Base-by-base conservation (phyloP, 2,888 invertebrate genomes). In the Pseudococcus viburni region DNA sequence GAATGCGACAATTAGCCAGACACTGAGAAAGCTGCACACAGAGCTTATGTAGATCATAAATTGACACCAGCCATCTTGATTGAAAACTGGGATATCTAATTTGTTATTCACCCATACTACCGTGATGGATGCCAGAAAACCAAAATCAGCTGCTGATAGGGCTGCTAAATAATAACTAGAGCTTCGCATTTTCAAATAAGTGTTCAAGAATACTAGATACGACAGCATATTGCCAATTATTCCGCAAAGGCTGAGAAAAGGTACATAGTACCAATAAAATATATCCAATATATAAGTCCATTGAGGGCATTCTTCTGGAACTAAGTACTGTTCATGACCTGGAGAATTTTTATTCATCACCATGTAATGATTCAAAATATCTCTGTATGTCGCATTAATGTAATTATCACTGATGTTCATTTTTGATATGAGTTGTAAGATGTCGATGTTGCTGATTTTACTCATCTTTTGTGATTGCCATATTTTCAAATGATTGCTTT, bases 1-100 rank as follows among this genome's bases (percentile, higher is more conserved):
- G 91, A 95, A 95, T 0, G 94, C 94, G 7, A 95, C 95, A 59
- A 94, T 94, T 51, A 95, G 91, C 94, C 95, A 95, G 2, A 94
- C 94, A 90, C 94, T 94, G 15, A 95, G 91, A 86, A 94, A 94
- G 89, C 94, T 94, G 92, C 93, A 94, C 0, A 93, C 93, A 33
- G 93, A 93, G 88, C 93, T 93, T 1, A 93, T 90, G 90, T 93
- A 94, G 51, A 93, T 92, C 46, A 93, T 90, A 7, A 92, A 91
- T 90, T 94, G 93, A 91, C 95, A 95, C 92, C 93, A 93, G 15
- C 94, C 94, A 33, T 93, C 92, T 73, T 91, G 91, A 90, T 93
- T 93, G 91, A 92, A 94, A 15, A 93, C 91, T 64, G 92, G 91
- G 90, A 89, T 55, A 11, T 19, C 73, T 26, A 88, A 59, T 26